Evolutionary conservation across 2,113 vertebrate species (phyloP).

Genomic region (Narcine bancroftii): DNA sequence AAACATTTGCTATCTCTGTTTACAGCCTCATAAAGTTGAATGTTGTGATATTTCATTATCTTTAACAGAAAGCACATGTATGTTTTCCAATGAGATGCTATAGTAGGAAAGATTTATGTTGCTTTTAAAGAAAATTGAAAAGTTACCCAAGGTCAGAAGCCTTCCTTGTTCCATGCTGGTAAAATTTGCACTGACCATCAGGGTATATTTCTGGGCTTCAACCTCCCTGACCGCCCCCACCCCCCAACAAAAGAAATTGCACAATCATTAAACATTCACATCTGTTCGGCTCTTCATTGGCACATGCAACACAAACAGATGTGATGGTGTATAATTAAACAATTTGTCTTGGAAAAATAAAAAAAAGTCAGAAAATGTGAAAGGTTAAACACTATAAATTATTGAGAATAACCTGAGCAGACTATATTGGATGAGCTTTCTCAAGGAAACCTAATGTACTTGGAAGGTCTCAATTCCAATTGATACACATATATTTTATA

Average conservation of each 20-base stretch:
- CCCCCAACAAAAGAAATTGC: not conserved
- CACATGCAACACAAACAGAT: slow-evolving; percentile 4
- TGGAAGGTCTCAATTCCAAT: not conserved
- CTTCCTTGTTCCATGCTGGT: not conserved
- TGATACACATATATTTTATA: not conserved
- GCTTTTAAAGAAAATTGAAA: not conserved
- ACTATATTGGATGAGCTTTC: not conserved
- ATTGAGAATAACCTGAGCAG: not conserved
- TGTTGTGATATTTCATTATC: not conserved
- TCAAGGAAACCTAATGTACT: not conserved
- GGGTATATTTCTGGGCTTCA: not conserved
- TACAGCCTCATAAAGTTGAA: not conserved
- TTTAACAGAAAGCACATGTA: not conserved
- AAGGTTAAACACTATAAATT: not conserved
- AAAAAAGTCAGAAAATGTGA: not conserved
- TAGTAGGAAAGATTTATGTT: not conserved
- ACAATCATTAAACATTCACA: slow-evolving; percentile 32
- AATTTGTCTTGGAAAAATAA: slow-evolving; percentile 1
- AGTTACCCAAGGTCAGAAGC: not conserved
- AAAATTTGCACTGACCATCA: too few species aligned
- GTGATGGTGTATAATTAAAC: not conserved
- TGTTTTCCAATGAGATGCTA: not conserved
- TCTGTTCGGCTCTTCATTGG: not conserved
- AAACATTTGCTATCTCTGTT: not conserved
- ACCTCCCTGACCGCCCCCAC: not conserved